A percentile compares a stretch with the other conserved stretches of the same genome.
Evolutionary conservation across 2,888 invertebrate genomes (phyloP).

Genomic region (Drosophila neoperkinsi): DNA sequence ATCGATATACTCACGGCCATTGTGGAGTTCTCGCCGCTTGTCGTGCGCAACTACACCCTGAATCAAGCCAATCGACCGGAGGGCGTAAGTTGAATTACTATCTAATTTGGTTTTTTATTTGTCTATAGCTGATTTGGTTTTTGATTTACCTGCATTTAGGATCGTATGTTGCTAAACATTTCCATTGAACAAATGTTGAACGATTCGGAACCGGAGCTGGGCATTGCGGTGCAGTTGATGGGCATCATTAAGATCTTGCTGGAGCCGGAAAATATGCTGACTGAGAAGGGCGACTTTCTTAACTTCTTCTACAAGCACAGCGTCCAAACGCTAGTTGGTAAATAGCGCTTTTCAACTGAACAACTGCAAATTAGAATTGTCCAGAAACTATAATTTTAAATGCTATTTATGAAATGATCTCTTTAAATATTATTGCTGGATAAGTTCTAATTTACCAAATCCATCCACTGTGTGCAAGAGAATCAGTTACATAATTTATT

Average conservation of each 20-base stretch:
- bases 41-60: conserved; percentile 98
- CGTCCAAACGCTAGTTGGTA: conserved; percentile 97
- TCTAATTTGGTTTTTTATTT: not conserved
- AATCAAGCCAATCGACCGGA: conserved; percentile 95
- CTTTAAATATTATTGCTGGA: not conserved
- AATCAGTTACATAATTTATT: not conserved
- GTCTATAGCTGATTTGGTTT: conserved; percentile 2
- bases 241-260: conserved; percentile 96
- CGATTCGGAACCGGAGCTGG: conserved; percentile 98
- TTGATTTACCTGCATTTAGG: conserved; percentile 86
- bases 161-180: conserved; percentile 96
- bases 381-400: not conserved
- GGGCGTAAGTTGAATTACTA: conserved; percentile 88
- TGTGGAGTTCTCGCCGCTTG: conserved; percentile 98
- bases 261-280: conserved; percentile 99
- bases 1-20: conserved; percentile 99
- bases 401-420: not conserved
- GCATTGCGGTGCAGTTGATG: conserved; percentile 98
- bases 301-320: conserved; percentile 99
- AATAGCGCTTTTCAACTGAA: conserved; percentile 68
- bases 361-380: not conserved
- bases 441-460: not conserved
- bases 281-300: conserved; percentile 99
- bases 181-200: conserved; percentile 99
- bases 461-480: not conserved